These are phyloP conservation scores for Plebejus anna DNA, from an alignment of 2,888 invertebrate species.

Conservation along the genomic window DNA sequence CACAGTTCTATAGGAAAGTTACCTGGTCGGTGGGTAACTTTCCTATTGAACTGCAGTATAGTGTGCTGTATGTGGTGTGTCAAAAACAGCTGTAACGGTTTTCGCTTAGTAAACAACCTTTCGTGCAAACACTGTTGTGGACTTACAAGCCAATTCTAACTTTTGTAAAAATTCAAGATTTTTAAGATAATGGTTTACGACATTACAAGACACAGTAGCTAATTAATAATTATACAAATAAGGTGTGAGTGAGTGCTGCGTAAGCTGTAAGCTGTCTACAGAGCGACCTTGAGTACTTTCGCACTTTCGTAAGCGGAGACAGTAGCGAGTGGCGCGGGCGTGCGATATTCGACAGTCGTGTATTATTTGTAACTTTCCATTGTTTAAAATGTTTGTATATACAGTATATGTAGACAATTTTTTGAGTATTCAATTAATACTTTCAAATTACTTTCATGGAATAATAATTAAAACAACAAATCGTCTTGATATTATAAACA, in stretches of 20 bases:
- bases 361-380: constrained; percentile 4
- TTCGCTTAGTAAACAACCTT: no score
- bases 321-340: not conserved
- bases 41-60: no score
- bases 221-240: not conserved
- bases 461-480: no score
- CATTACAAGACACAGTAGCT: not conserved
- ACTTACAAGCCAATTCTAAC: no score
- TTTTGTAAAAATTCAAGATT: no score
- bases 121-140: no score
- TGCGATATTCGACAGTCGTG: not conserved
- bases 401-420: not conserved
- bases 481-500: no score
- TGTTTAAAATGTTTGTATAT: not conserved
- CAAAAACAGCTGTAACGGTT: no score
- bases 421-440: not conserved
- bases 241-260: not conserved
- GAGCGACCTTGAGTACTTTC: not conserved
- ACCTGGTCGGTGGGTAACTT: no score
- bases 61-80: no score
- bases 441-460: not conserved
- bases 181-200: not conserved
- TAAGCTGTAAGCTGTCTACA: not conserved
- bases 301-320: constrained; percentile 3
- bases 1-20: no score